These are phyloP conservation scores for Lymantria dispar DNA, from an alignment of 2,888 invertebrate species.

Conservation along the genomic window DNA sequence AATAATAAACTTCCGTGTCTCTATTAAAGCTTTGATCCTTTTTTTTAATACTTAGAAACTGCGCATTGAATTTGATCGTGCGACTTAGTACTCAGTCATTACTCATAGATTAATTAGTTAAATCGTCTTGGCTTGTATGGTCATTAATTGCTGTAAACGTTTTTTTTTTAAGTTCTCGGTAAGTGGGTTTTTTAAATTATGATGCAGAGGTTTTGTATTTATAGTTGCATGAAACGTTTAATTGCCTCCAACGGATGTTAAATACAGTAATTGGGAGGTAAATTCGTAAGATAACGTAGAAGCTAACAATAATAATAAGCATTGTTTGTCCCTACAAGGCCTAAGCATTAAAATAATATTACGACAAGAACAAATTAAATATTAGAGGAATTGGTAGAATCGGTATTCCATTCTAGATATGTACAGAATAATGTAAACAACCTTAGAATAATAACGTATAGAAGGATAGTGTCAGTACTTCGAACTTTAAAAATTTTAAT, in stretches of 20 bases:
- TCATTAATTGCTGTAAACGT: slow-evolving; percentile 74
- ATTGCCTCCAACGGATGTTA: slow-evolving; percentile 72
- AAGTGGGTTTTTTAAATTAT: slow-evolving; percentile 69
- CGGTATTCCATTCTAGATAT: too few relatives aligned
- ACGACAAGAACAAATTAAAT: background rate
- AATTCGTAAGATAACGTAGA: slow-evolving; percentile 65
- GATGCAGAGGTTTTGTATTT: slow-evolving; percentile 69
- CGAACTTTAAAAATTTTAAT: too few relatives aligned
- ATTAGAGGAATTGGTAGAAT: too few relatives aligned
- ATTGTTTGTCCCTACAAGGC: slow-evolving; percentile 21
- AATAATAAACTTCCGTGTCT: too few relatives aligned
- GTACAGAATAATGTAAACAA: too few relatives aligned
- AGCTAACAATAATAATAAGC: slow-evolving; percentile 40
- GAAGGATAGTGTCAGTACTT: too few relatives aligned
- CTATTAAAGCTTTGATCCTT: too few relatives aligned
- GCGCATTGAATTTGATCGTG: slow-evolving; percentile 40
- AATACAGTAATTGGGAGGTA: slow-evolving; percentile 73
- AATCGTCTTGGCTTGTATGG: slow-evolving; percentile 64
- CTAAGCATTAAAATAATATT: slow-evolving; percentile 17
- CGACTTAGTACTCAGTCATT: slow-evolving; percentile 45
- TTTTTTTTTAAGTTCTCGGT: slow-evolving; percentile 70
- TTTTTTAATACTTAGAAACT: too few relatives aligned
- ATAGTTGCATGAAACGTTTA: slow-evolving; percentile 77
- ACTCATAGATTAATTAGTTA: slow-evolving; percentile 61
- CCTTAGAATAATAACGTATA: too few relatives aligned